Conservation (phyloP, 1,140 invertebrate species). For the Drosophila sp. region DNA sequence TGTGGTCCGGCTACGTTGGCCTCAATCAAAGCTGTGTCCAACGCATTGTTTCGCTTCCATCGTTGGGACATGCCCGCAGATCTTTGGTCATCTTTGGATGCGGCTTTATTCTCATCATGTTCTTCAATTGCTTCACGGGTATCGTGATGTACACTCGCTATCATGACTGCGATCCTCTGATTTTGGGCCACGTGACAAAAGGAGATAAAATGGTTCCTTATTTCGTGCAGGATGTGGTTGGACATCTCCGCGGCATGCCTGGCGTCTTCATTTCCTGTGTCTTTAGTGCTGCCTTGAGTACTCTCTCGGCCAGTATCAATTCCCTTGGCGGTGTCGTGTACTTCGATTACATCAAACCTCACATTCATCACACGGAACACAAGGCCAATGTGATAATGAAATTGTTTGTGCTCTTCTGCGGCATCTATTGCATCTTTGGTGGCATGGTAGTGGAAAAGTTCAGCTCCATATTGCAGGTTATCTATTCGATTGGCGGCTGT, state of each 20-base stretch:
- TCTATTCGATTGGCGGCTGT: slow-evolving; percentile 85
- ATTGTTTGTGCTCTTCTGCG: slow-evolving; percentile 84
- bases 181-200: slow-evolving; percentile 63
- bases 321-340: slow-evolving; percentile 90
- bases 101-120: slow-evolving; percentile 84
- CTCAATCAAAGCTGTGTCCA: slow-evolving; percentile 78
- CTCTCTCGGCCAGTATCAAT: slow-evolving; percentile 89
- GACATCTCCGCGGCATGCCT: slow-evolving; percentile 85
- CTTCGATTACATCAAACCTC: slow-evolving; percentile 87
- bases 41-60: slow-evolving; percentile 69
- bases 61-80: slow-evolving; percentile 62
- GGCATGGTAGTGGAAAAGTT: slow-evolving; percentile 87
- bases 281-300: slow-evolving; percentile 89
- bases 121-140: slow-evolving; percentile 87
- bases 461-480: slow-evolving; percentile 85
- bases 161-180: slow-evolving; percentile 89
- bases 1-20: slow-evolving; percentile 68
- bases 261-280: slow-evolving; percentile 88
- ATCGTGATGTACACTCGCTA: slow-evolving; percentile 90
- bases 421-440: slow-evolving; percentile 85
- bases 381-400: slow-evolving; percentile 87
- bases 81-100: slow-evolving; percentile 84
- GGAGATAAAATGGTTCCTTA: slow-evolving; percentile 85
- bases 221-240: slow-evolving; percentile 87
- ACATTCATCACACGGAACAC: slow-evolving; percentile 83